Base-by-base conservation (phyloP, 1,140 invertebrate genomes). In the Hesperophylax magnus region DNA sequence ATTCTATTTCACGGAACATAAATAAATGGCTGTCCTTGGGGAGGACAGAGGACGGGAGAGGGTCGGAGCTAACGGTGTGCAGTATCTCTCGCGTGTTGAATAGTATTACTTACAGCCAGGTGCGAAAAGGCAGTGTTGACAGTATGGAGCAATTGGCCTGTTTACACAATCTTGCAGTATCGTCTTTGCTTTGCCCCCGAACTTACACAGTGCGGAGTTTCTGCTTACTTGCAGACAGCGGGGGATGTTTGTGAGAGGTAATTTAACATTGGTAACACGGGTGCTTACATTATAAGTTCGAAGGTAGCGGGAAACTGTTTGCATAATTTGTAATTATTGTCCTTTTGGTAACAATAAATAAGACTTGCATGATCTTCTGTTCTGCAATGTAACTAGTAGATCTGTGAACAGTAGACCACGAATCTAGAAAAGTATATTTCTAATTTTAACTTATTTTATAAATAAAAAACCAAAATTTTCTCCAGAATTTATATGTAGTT, bases 41-140 rank as follows among this genome's bases (percentile, higher is more conserved):
- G n/a, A 71, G 18, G 39, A n/a, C 67, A 2, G 34, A 24, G 6
- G n/a, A 22, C 27, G 34, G 39, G 11, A 47, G 1, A 47, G 27
- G 27, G 27, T 2, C 27, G 5, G 9, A 47, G 14, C 39, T 6
- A 34, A 47, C 39, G 39, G 39, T 47, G 39, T 47, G 39, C 39
- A 56, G 6, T 56, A 56, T 75, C 71, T 75, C 24, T 56, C 71
- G 52, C 52, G 54, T 53, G 47, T 52, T 63, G 60, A 34, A 65
- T 67, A 18, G 76, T 65, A 39, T 78, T 78, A 78, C 58, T 78
- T 78, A 78, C 76, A 24, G 61, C 60, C 76, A 78, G 76, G 60
- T 65, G 76, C 53, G 61, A 78, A 78, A 78, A 67, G 60, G 58
- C 39, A n/a, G 15, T 65, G 76, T 78, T 78, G 76, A 78, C 76